These are phyloP conservation scores for Sandelia bainsii DNA, from an alignment of 2,797 vertebrate genomes.

Conservation along the genomic window DNA sequence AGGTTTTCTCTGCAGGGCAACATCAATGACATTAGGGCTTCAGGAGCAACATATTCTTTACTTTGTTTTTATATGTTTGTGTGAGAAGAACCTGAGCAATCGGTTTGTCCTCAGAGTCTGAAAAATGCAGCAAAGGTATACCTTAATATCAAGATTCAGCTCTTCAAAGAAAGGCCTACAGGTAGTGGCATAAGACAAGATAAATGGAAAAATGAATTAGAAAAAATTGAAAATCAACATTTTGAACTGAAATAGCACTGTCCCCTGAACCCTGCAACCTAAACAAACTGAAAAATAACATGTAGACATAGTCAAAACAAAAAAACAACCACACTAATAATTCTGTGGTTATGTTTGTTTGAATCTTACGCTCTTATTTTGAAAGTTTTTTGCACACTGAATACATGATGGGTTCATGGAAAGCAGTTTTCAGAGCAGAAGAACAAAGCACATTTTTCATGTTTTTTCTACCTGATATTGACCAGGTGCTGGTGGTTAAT, in stretches of 20 bases:
- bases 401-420: conserved; percentile 10
- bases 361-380: background rate
- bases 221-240: background rate
- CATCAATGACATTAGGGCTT: conserved; percentile 45
- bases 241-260: background rate
- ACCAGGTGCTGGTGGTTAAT: conserved; percentile 50
- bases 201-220: conserved; percentile 1
- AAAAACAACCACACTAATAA: background rate
- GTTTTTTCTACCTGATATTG: conserved; percentile 25
- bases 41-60: conserved; percentile 8
- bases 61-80: conserved; percentile 43
- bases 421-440: background rate
- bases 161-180: background rate
- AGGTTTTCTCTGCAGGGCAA: conserved; percentile 21
- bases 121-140: conserved; percentile 4
- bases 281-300: too few relatives aligned
- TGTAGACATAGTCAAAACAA: background rate
- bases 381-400: background rate
- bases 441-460: conserved; percentile 23
- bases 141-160: conserved; percentile 1
- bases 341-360: background rate
- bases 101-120: conserved; percentile 3
- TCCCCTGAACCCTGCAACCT: background rate
- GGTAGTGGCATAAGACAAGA: background rate
- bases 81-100: background rate